Evolutionary conservation across 2,113 vertebrate species (phyloP).

Genomic region (Callopanchax toddi): DNA sequence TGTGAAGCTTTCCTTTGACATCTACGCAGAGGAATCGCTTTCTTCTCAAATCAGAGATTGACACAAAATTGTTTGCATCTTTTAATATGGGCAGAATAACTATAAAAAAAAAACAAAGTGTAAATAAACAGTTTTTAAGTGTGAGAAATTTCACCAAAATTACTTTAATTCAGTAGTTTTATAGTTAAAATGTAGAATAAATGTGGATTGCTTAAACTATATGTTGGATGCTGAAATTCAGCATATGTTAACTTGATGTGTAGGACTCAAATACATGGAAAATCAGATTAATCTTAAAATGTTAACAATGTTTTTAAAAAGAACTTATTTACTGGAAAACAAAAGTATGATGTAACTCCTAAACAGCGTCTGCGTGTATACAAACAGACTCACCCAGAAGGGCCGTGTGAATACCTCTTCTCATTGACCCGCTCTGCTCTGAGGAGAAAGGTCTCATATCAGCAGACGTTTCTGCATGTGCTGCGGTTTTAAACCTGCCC

Average conservation of each 20-base stretch:
- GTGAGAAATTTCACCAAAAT: no score
- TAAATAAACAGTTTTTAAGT: neutral
- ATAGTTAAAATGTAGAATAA: no score
- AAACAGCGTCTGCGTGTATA: neutral
- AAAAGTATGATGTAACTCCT: neutral
- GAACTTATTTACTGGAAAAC: neutral
- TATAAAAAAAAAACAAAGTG: constrained; percentile 23
- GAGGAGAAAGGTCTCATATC: neutral
- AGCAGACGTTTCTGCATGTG: neutral
- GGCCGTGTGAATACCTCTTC: constrained; percentile 73
- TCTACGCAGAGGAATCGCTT: constrained; percentile 85
- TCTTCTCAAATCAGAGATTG: constrained; percentile 84
- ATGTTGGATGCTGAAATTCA: no score
- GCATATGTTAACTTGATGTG: no score
- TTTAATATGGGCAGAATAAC: constrained; percentile 76
- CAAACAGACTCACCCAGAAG: constrained; percentile 83
- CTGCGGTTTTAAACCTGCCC: neutral
- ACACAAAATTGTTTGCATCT: constrained; percentile 76
- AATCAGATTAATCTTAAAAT: no score
- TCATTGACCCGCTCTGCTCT: constrained; percentile 59
- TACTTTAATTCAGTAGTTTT: no score
- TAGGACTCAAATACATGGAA: no score
- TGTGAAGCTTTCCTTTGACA: constrained; percentile 76
- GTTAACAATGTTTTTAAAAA: no score
- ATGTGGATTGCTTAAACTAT: no score